Evolutionary conservation across 2,113 vertebrate genomes (phyloP).

Genomic region (Amblyornis subalaris): DNA sequence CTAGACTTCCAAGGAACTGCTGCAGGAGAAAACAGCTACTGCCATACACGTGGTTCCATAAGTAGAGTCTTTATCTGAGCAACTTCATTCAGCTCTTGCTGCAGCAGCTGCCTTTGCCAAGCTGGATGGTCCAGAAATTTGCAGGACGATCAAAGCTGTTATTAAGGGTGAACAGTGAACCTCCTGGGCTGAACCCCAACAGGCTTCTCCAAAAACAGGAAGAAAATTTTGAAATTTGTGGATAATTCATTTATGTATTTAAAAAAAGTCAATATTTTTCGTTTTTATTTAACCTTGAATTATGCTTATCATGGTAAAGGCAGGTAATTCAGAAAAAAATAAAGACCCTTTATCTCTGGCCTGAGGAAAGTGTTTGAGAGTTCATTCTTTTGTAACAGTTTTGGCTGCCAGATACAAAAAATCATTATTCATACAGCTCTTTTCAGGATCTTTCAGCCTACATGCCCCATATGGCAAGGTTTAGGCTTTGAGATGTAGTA

Average conservation of each 20-base stretch:
- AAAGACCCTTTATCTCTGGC: neutral
- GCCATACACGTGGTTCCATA: rapidly evolving
- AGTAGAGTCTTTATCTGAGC: neutral
- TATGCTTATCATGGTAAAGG: neutral
- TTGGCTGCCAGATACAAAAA: neutral
- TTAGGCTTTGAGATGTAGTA: neutral
- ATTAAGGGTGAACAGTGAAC: neutral
- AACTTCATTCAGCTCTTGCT: neutral
- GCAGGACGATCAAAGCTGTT: neutral
- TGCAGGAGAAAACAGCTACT: neutral
- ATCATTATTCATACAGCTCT: neutral
- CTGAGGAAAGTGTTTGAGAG: neutral
- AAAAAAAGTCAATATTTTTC: neutral
- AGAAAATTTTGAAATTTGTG: neutral
- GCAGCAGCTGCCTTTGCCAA: neutral
- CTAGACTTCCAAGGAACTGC: neutral
- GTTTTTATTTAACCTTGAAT: neutral
- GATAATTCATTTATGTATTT: neutral
- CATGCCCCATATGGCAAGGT: neutral
- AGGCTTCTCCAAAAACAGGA: neutral
- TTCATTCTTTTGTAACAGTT: neutral
- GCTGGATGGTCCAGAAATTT: neutral
- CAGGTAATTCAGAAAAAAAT: neutral
- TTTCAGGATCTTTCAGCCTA: neutral
- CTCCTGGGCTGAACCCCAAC: neutral